Percentiles rank a stretch among this genome's conserved stretches.
Evolutionary conservation across 2,113 vertebrate species (phyloP).

Genomic region (Phalacrocorax pelagicus): DNA sequence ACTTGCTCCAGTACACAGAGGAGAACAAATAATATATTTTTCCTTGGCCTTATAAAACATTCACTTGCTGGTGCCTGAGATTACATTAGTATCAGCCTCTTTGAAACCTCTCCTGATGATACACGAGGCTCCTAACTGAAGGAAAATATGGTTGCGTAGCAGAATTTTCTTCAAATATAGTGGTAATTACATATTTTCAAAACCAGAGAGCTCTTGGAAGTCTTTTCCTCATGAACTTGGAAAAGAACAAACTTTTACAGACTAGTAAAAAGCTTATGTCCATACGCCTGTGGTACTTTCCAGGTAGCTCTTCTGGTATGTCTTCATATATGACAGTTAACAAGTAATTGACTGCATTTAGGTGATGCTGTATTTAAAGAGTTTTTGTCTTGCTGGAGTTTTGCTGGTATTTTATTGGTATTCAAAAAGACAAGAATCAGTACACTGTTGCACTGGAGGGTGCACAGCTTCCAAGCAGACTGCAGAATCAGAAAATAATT

Average conservation of each 20-base stretch:
- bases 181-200: neutral
- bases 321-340: neutral
- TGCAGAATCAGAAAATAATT: neutral
- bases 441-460: neutral
- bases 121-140: neutral
- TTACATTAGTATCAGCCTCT: neutral
- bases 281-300: neutral
- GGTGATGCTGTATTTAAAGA: neutral
- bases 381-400: neutral
- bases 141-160: accelerated
- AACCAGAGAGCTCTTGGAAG: neutral
- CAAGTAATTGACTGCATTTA: neutral
- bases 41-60: neutral
- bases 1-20: neutral
- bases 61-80: neutral
- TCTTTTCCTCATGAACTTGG: neutral
- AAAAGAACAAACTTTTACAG: neutral
- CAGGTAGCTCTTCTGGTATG: neutral
- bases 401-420: neutral
- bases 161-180: neutral
- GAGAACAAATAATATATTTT: neutral
- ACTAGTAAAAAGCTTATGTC: neutral
- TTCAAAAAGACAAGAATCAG: neutral
- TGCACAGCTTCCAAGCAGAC: neutral
- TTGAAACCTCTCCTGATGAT: neutral